Evolutionary conservation across 1,140 invertebrate genomes (phyloP), one percentile per base, ranked within the genome.

Genomic region (Aphaenogaster floridana): DNA sequence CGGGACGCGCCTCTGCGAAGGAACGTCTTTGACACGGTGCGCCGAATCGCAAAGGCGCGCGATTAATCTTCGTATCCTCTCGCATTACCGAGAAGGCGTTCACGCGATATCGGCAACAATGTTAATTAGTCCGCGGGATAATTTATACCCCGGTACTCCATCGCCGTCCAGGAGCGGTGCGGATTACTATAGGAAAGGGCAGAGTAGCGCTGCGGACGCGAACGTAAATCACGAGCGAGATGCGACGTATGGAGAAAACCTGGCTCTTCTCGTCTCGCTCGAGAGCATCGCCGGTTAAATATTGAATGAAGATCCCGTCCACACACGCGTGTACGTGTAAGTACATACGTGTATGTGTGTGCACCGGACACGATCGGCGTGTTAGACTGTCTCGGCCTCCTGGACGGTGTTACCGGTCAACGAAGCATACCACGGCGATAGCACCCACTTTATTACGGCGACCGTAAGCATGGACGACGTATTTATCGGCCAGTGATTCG

Each of bases 51-150:
- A 36, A 68, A 68, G 48, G 78, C 45, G 36, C 78, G 63, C 61
- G 50, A 90, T 90, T 90, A 90, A 90, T 90, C 88, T 86, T 77
- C 28, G 34, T 87, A 66, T 42, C 61, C 69, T 72, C 78, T 48
- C 88, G 63, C 64, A 42, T 77, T 63, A 59, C 13, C 52, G 52
- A 36, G 66, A 39, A 69, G 42, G 36, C 64, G 85, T 79, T 66
- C 52, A 17, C 72, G 59, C 42, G 57, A 59, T 89, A 80, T 71
- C 50, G 77, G 63, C 89, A 84, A 90, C 90, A 88, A 91, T 91
- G 89, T 90, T 91, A 91, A 90, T 91, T 91, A 87, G 90, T 81
- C 76, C 80, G 39, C 61, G 64, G 42, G 78, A 84, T 91, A 91
- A 91, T 91, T 91, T 91, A 90, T 90, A 88, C 80, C 54, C 78